Percentiles rank a stretch among this genome's conserved stretches.
These are phyloP conservation scores for Geococcyx californianus DNA, from an alignment of 2,113 vertebrate species.

Conservation along the genomic window DNA sequence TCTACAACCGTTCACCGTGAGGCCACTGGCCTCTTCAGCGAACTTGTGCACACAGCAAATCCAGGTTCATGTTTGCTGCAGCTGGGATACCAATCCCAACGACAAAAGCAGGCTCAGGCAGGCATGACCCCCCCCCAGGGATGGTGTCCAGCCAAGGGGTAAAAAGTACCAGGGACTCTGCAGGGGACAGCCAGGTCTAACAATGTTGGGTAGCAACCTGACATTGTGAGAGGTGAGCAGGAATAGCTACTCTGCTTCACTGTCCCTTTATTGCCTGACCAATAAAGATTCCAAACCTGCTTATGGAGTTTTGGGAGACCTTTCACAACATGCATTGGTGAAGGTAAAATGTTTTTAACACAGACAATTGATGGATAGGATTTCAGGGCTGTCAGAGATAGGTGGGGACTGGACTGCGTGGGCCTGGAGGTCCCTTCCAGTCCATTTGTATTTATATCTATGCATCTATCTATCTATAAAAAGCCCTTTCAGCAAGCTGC, in stretches of 20 bases:
- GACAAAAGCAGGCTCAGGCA: background rate
- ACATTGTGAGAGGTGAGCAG: background rate
- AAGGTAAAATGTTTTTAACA: background rate
- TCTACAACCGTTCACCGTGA: accelerated
- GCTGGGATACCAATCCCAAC: accelerated
- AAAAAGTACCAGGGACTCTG: background rate
- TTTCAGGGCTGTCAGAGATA: background rate
- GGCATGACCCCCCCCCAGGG: background rate
- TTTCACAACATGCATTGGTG: accelerated
- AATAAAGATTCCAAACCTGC: background rate
- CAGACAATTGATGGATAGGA: background rate
- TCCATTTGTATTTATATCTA: accelerated
- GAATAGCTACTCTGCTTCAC: background rate
- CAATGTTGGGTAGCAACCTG: background rate
- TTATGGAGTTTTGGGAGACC: background rate
- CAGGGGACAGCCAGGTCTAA: accelerated
- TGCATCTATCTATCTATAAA: background rate
- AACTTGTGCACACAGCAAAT: accelerated
- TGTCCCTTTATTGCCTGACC: background rate
- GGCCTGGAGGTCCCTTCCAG: background rate
- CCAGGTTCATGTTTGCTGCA: background rate
- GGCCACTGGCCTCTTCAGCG: background rate
- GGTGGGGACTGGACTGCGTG: background rate
- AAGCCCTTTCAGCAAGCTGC: background rate
- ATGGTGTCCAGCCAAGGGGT: background rate